phyloP scores from a whole-genome alignment of 2,113 vertebrate genomes.

The Saimiri boliviensis region DNA sequence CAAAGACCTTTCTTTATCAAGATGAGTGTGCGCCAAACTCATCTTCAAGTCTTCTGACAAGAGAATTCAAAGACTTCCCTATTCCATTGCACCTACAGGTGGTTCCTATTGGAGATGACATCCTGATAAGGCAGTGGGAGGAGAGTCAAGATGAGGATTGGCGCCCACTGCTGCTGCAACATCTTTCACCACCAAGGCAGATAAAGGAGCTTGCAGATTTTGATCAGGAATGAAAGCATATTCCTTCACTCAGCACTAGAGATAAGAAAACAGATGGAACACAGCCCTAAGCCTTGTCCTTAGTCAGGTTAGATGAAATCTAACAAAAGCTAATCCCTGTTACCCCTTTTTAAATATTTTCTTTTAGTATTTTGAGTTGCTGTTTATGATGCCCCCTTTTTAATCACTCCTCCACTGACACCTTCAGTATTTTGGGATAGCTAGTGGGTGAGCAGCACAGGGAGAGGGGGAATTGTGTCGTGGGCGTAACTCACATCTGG shows the following conservation, averaged over 20 bases:
- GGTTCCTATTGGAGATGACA: not conserved
- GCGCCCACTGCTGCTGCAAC: not conserved
- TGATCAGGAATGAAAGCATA: not conserved
- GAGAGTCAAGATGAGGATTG: not conserved
- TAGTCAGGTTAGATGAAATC: not conserved
- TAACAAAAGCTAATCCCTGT: not conserved
- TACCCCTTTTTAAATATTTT: not conserved
- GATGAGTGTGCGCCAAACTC: not conserved
- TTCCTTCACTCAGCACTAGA: not conserved
- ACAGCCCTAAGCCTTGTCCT: not conserved
- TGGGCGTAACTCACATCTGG: fast-evolving
- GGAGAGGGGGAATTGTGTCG: not conserved
- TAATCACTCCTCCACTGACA: not conserved
- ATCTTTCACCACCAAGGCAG: not conserved
- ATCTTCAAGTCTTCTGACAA: not conserved
- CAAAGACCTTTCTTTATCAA: not conserved
- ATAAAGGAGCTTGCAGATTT: not conserved
- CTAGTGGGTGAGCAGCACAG: fast-evolving
- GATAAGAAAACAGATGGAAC: not conserved
- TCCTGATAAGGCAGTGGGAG: not conserved
- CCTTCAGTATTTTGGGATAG: not conserved
- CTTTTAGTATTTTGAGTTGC: too few species aligned
- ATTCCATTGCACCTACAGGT: fast-evolving
- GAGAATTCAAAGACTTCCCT: not conserved
- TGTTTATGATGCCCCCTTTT: not conserved